Evolutionary conservation across 2,797 vertebrate genomes (phyloP).

Genomic region (Falco berigora): DNA sequence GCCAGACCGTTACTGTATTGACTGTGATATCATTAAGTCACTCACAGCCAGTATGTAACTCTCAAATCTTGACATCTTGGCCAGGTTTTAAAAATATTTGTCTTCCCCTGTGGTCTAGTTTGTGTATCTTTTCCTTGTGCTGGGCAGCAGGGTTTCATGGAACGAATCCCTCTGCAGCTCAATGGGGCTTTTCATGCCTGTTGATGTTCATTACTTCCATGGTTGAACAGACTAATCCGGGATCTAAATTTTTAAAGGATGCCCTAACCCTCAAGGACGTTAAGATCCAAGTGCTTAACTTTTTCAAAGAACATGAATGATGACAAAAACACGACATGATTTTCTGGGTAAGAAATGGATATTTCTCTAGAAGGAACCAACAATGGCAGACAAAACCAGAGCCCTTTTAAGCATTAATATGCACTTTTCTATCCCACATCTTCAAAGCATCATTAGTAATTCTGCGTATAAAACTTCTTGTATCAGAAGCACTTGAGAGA

Average conservation of each 20-base stretch:
- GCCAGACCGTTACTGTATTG: neutral
- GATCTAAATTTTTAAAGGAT: neutral
- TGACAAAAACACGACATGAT: neutral
- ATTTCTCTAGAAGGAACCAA: neutral
- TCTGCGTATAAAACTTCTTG: neutral
- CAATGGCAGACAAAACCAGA: neutral
- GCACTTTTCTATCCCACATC: neutral
- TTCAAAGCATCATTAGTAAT: neutral
- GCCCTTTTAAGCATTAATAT: neutral
- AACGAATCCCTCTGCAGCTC: neutral
- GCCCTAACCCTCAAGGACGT: neutral
- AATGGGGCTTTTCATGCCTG: neutral
- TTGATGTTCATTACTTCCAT: neutral
- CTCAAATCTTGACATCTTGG: neutral
- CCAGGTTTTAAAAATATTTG: neutral
- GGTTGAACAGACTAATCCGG: neutral
- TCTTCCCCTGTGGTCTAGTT: neutral
- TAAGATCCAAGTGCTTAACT: neutral
- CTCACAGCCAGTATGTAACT: neutral
- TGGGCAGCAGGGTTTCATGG: neutral
- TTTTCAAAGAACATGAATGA: neutral
- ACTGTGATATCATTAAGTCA: neutral
- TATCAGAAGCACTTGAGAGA: neutral
- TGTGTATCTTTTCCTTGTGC: neutral
- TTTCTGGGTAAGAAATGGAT: neutral